phyloP scores from a whole-genome alignment of 2,888 invertebrate species.

The Lithophane socia region DNA sequence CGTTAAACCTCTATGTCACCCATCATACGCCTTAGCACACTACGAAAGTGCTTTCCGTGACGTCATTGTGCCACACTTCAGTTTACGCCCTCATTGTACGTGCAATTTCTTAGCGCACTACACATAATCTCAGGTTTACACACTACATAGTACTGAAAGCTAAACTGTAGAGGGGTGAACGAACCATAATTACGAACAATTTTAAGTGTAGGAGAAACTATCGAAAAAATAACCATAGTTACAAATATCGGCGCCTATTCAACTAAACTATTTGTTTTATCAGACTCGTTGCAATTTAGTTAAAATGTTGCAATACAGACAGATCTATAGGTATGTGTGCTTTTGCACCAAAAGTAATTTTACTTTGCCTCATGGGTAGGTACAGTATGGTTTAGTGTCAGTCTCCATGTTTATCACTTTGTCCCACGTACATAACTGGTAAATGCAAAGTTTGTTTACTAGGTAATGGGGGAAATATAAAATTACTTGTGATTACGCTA shows the following conservation, averaged over 20 bases:
- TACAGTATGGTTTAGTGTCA: too few relatives aligned
- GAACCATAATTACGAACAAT: not conserved
- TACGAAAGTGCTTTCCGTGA: constrained; percentile 33
- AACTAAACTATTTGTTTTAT: constrained; percentile 5
- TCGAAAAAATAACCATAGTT: not conserved
- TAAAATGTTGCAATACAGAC: not conserved
- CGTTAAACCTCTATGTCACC: constrained; percentile 16
- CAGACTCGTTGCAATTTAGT: not conserved
- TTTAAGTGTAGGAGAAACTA: not conserved
- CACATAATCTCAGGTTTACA: constrained; percentile 28
- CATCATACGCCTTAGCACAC: constrained; percentile 20
- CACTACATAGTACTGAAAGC: not conserved
- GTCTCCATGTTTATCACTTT: too few relatives aligned
- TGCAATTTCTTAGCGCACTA: constrained; percentile 63
- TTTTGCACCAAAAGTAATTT: not conserved
- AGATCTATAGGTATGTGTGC: not conserved
- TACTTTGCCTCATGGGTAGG: not conserved
- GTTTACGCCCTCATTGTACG: constrained; percentile 63
- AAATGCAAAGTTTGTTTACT: too few relatives aligned
- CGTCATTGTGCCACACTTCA: constrained; percentile 58
- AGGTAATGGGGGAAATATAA: too few relatives aligned
- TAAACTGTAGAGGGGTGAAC: constrained; percentile 1
- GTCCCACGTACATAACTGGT: too few relatives aligned
- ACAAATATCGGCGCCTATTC: not conserved
- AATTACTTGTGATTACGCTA: too few relatives aligned